phyloP scores from a whole-genome alignment of 2,797 vertebrate species.

The Takifugu ocellatus region DNA sequence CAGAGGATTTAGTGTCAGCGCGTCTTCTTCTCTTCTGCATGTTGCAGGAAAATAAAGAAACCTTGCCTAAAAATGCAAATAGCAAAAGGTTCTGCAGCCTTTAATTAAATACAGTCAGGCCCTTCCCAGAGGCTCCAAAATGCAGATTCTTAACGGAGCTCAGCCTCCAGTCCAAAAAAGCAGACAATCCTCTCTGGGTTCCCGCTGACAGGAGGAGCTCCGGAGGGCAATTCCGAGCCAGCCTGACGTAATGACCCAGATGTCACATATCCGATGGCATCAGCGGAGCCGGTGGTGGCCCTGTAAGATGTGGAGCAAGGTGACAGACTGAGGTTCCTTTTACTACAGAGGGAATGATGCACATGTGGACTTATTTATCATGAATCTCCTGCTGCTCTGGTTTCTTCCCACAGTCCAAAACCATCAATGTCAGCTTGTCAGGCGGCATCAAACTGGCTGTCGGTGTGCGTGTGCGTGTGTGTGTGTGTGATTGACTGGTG shows the following conservation, averaged over 20 bases:
- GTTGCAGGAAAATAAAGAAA: slow-evolving; percentile 1
- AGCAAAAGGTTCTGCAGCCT: slow-evolving; percentile 18
- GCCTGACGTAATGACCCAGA: slow-evolving; percentile 52
- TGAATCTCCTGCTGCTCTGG: too few relatives aligned
- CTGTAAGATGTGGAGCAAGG: too few relatives aligned
- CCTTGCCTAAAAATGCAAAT: not conserved
- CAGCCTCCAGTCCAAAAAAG: slow-evolving; percentile 45
- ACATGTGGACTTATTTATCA: too few relatives aligned
- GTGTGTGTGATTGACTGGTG: too few relatives aligned
- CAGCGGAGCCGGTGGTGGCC: slow-evolving; percentile 1
- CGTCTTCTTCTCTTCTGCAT: too few relatives aligned
- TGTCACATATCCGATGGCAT: slow-evolving; percentile 37
- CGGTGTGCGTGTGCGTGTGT: too few relatives aligned
- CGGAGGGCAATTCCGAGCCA: slow-evolving; percentile 16
- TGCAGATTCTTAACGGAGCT: slow-evolving; percentile 33
- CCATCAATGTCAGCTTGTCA: too few relatives aligned
- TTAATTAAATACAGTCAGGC: slow-evolving; percentile 24
- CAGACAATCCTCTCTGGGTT: slow-evolving; percentile 53
- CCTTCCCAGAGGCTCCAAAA: slow-evolving; percentile 21
- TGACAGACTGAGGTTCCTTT: too few relatives aligned
- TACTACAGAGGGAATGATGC: too few relatives aligned
- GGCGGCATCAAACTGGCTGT: too few relatives aligned
- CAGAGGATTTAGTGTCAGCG: too few relatives aligned
- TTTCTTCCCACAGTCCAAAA: too few relatives aligned
- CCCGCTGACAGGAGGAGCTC: slow-evolving; percentile 40